phyloP scores from a whole-genome alignment of 1,140 invertebrate genomes.

The Drosophila serrata region DNA sequence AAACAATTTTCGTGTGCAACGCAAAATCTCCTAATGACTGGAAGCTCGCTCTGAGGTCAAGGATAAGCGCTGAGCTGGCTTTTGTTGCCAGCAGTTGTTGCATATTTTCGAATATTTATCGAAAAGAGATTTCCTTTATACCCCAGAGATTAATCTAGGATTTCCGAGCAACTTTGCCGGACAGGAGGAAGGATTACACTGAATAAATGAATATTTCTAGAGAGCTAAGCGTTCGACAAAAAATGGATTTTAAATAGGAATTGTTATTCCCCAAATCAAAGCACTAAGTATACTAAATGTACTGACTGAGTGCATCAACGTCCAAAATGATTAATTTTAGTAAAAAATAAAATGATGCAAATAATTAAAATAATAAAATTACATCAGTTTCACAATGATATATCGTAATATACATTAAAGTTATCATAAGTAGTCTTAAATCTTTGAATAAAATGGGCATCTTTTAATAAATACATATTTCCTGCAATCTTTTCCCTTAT shows the following conservation, averaged over 20 bases:
- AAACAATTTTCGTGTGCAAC: constrained; percentile 65
- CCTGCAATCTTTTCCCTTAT: constrained; percentile 11
- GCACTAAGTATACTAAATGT: too few species aligned
- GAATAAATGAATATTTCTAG: constrained; percentile 11
- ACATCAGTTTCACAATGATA: neutral
- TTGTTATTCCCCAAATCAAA: too few species aligned
- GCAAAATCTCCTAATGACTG: constrained; percentile 75
- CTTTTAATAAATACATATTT: neutral
- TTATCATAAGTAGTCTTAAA: neutral
- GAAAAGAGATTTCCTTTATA: constrained; percentile 29
- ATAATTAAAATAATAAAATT: neutral
- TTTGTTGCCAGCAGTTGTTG: constrained; percentile 53
- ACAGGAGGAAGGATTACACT: neutral
- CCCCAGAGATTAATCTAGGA: constrained; percentile 30
- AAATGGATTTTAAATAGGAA: constrained; percentile 12
- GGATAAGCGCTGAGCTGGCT: constrained; percentile 58
- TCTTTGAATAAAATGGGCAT: constrained; percentile 5
- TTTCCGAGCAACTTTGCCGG: neutral
- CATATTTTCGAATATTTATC: constrained; percentile 67
- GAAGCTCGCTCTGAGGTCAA: constrained; percentile 63
- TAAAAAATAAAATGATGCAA: neutral
- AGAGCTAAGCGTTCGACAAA: neutral
- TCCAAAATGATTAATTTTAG: neutral
- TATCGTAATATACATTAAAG: neutral
- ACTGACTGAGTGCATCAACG: too few species aligned